Evolutionary conservation across 2,797 vertebrate genomes (phyloP).

Genomic region (Lepidocolaptes lacrymiger): DNA sequence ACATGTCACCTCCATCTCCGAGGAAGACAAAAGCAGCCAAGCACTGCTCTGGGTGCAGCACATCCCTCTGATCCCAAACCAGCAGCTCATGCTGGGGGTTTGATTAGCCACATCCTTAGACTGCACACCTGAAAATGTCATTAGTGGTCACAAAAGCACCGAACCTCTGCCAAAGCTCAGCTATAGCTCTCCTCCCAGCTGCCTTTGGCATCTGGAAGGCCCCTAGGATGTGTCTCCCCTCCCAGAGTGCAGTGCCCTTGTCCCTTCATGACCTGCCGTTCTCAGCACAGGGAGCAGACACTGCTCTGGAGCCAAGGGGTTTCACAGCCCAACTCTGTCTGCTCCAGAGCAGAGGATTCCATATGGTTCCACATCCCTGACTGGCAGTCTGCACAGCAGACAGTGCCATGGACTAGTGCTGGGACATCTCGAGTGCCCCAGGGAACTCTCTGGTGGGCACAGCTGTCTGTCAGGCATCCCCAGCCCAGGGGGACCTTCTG

Average conservation of each 20-base stretch:
- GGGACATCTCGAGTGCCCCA: not conserved
- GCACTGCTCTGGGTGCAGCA: not conserved
- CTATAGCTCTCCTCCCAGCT: not conserved
- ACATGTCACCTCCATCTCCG: not conserved
- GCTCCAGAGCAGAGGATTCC: fast-evolving
- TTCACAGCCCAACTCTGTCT: not conserved
- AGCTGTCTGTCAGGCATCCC: not conserved
- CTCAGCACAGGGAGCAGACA: not conserved
- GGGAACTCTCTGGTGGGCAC: not conserved
- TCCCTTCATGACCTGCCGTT: not conserved
- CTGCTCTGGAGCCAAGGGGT: not conserved
- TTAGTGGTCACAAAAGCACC: not conserved
- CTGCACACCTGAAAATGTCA: not conserved
- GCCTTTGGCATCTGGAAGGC: not conserved
- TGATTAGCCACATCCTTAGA: not conserved
- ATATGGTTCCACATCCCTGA: fast-evolving
- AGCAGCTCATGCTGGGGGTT: not conserved
- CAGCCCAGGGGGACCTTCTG: not conserved
- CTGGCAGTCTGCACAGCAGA: fast-evolving
- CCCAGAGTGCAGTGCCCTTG: not conserved
- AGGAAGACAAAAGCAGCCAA: not conserved
- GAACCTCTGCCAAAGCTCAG: not conserved
- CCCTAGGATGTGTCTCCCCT: not conserved
- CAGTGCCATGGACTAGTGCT: fast-evolving
- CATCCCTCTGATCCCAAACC: not conserved